Percentiles rank a stretch among this genome's conserved stretches.
Evolutionary conservation across 2,888 invertebrate genomes (phyloP).

Genomic region (Protonemura montana): DNA sequence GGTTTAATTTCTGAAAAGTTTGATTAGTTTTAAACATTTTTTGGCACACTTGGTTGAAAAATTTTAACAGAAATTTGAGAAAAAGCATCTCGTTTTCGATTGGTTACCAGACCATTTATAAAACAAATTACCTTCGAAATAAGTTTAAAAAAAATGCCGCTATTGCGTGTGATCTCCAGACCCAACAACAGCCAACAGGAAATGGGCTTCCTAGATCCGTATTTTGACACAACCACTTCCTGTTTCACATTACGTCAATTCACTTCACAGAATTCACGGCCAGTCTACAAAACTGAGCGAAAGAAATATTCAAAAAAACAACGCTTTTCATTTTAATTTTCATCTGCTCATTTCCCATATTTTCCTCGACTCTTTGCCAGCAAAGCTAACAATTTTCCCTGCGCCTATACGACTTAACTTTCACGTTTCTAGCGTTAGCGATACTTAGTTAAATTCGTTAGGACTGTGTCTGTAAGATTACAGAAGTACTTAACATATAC

Average conservation of each 20-base stretch:
- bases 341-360: background rate
- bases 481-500: constrained; percentile 7
- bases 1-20: too few relatives aligned
- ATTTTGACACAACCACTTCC: background rate
- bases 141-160: too few relatives aligned
- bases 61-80: too few relatives aligned
- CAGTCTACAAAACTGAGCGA: background rate
- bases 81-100: too few relatives aligned
- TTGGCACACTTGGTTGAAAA: too few relatives aligned
- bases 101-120: too few relatives aligned
- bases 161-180: too few relatives aligned
- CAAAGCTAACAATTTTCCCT: background rate
- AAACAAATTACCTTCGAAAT: too few relatives aligned
- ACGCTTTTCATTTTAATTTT: background rate
- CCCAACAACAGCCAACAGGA: too few relatives aligned
- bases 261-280: background rate
- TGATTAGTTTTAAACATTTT: too few relatives aligned
- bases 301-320: background rate
- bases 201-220: too few relatives aligned
- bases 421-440: background rate
- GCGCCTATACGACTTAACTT: background rate
- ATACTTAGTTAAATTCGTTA: background rate
- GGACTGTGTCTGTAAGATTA: background rate
- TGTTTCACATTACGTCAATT: background rate
- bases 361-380: background rate